Conservation (phyloP, 37 sponge, comb jelly and placozoan genomes). For the Crambe crambe region DNA sequence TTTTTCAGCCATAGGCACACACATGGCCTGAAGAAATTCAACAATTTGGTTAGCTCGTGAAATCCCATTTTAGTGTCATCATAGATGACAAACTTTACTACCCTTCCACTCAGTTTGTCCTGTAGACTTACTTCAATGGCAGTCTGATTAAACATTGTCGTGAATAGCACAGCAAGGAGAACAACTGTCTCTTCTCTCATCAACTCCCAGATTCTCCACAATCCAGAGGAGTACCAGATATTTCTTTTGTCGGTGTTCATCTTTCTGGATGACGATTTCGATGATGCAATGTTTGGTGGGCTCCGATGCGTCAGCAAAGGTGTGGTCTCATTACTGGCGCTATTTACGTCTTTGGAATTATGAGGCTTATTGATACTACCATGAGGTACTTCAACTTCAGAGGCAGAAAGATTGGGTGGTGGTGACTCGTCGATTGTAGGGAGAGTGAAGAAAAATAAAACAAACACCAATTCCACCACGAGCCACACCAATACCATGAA, state of each 20-base stretch:
- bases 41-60: too few species aligned
- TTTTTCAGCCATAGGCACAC: conserved; percentile 73
- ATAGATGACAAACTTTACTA: not conserved
- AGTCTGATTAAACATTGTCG: conserved; percentile 80
- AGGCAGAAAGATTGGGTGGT: not conserved
- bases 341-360: not conserved
- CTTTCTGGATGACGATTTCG: not conserved
- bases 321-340: not conserved
- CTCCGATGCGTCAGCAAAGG: not conserved
- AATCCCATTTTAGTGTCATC: not conserved
- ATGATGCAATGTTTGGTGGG: not conserved
- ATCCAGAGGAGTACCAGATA: not conserved
- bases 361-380: not conserved
- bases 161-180: conserved; percentile 62
- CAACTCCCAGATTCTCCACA: conserved; percentile 25
- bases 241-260: not conserved
- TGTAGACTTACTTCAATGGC: conserved; percentile 62
- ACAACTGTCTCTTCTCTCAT: conserved; percentile 75
- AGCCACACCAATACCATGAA: conserved; percentile 76
- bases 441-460: conserved; percentile 62
- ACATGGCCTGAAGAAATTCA: conserved; percentile 47
- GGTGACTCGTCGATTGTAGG: conserved; percentile 31
- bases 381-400: not conserved
- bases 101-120: not conserved
- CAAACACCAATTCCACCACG: conserved; percentile 57